Conservation (phyloP, 2,113 vertebrate genomes). For the Gymnogyps californianus region DNA sequence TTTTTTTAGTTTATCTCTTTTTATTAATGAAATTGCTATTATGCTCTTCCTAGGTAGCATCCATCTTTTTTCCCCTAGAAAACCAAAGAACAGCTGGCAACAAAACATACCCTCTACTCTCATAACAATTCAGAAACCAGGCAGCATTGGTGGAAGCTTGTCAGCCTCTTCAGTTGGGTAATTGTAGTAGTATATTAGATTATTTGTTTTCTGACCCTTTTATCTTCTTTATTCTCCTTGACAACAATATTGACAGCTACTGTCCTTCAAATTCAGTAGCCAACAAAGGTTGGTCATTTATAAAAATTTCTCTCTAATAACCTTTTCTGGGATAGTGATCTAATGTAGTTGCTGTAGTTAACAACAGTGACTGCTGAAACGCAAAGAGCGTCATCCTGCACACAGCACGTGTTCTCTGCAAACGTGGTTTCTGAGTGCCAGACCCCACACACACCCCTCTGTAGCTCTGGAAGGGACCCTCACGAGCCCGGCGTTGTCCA, state of each 20-base stretch:
- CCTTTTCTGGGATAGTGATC: background rate
- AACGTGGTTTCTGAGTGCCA: accelerated
- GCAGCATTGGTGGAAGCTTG: background rate
- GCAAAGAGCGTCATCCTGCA: background rate
- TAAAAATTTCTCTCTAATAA: background rate
- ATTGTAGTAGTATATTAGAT: background rate
- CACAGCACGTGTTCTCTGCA: background rate
- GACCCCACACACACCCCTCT: too few relatives aligned
- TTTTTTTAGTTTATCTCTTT: background rate
- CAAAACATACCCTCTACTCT: background rate
- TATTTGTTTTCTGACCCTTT: background rate
- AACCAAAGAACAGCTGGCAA: background rate
- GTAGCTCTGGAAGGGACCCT: background rate
- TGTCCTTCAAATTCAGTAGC: background rate
- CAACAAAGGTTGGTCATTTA: background rate
- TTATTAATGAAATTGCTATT: background rate
- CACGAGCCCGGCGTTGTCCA: accelerated
- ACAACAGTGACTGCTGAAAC: background rate
- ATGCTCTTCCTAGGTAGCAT: background rate
- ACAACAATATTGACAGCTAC: background rate
- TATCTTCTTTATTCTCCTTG: background rate
- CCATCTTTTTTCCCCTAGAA: background rate
- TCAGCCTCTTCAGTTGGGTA: background rate
- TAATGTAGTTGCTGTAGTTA: background rate
- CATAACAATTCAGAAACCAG: background rate